Conservation (phyloP, 2,113 vertebrate genomes). For the Nycticebus coucang region DNA sequence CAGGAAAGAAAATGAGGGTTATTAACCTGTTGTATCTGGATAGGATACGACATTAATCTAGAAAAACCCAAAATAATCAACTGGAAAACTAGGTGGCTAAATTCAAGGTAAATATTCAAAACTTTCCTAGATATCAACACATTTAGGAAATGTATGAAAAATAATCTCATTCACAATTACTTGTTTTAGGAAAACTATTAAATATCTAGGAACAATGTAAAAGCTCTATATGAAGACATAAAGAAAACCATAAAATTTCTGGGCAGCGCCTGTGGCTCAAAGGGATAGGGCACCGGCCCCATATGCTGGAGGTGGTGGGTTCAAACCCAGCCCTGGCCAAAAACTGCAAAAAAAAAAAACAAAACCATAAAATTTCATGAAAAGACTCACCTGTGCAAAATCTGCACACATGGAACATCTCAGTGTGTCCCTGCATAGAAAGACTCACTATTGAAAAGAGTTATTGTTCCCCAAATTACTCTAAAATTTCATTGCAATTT, state of each 20-base stretch:
- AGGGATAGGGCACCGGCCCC: no score
- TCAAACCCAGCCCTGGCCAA: no score
- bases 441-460: neutral
- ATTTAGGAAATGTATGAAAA: neutral
- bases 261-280: no score
- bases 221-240: neutral
- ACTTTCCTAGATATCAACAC: neutral
- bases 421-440: neutral
- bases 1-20: neutral
- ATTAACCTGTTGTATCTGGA: neutral
- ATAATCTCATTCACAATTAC: neutral
- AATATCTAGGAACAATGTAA: neutral
- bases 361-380: neutral
- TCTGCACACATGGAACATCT: neutral
- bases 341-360: no score
- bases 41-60: neutral
- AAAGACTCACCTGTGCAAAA: neutral
- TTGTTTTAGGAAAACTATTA: neutral
- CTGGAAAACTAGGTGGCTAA: neutral
- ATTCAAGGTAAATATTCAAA: constrained; percentile 27
- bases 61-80: constrained; percentile 4
- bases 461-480: neutral
- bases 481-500: constrained; percentile 10
- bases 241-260: neutral
- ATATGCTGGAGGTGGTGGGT: no score